Conservation (phyloP, 92 coral and sea anemone species). For the Phenganax subtilis region DNA sequence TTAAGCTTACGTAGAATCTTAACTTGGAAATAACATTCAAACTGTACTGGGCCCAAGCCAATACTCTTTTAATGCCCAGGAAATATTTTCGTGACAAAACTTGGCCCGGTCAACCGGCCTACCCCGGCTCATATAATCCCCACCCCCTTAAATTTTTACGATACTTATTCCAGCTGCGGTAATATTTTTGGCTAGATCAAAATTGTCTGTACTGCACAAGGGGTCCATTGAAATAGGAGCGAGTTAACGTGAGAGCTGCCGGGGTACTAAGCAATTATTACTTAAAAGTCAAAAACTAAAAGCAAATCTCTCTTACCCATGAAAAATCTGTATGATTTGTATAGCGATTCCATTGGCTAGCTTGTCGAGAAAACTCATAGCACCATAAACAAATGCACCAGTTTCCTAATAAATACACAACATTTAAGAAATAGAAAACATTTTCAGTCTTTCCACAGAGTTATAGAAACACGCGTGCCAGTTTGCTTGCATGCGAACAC, state of each 20-base stretch:
- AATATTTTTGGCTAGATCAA: too few species aligned
- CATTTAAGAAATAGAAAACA: not conserved
- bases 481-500: too few species aligned
- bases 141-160: not conserved
- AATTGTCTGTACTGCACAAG: too few species aligned
- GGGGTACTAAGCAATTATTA: not conserved
- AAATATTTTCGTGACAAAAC: not conserved
- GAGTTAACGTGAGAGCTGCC: not conserved
- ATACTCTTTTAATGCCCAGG: not conserved
- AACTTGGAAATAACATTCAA: not conserved
- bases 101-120: too few species aligned
- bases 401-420: slow-evolving; percentile 60
- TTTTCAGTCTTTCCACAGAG: too few species aligned
- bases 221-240: too few species aligned
- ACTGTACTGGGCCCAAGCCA: not conserved
- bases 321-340: slow-evolving; percentile 69
- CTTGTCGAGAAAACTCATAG: slow-evolving; percentile 92
- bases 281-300: slow-evolving; percentile 28
- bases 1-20: not conserved
- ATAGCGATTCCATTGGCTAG: slow-evolving; percentile 80
- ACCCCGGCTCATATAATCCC: not conserved
- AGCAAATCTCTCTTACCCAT: slow-evolving; percentile 51
- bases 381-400: slow-evolving; percentile 92
- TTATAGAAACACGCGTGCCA: too few species aligned
- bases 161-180: too few species aligned